A percentile compares a stretch with the other conserved stretches of the same genome.
Conservation (phyloP, 2,113 vertebrate genomes). For the Circaetus gallicus region DNA sequence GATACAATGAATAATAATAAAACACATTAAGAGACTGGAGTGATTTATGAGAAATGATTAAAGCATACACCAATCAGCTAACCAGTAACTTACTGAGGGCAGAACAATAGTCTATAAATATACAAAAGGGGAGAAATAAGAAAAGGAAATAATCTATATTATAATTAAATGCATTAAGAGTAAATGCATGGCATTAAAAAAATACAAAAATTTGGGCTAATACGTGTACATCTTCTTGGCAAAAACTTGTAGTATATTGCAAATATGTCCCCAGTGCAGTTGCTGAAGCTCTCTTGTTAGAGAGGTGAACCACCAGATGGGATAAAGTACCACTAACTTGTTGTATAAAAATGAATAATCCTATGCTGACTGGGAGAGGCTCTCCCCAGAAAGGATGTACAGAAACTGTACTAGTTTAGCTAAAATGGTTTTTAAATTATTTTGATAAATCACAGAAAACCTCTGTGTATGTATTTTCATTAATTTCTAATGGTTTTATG, state of each 20-base stretch:
- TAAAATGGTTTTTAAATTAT: not conserved
- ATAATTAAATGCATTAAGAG: not conserved
- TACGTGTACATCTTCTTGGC: not conserved
- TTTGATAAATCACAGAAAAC: not conserved
- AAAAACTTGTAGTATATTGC: not conserved
- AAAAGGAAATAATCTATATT: not conserved
- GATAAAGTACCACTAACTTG: not conserved
- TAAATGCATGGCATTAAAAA: not conserved
- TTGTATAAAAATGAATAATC: not conserved
- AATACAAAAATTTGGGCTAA: not conserved
- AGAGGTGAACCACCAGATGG: not conserved
- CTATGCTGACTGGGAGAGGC: not conserved
- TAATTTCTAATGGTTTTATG: not conserved
- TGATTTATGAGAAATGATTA: not conserved
- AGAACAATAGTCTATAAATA: slow-evolving; percentile 9
- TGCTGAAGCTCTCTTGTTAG: not conserved
- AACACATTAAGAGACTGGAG: not conserved
- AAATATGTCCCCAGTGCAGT: not conserved
- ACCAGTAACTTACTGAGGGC: not conserved
- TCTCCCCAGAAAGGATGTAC: not conserved
- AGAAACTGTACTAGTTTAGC: not conserved
- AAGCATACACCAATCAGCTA: not conserved
- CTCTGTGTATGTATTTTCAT: not conserved
- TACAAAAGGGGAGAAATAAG: not conserved
- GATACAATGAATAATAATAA: slow-evolving; percentile 22